Conservation (phyloP, 2,888 invertebrate genomes). For the Eupithecia subfuscata region DNA sequence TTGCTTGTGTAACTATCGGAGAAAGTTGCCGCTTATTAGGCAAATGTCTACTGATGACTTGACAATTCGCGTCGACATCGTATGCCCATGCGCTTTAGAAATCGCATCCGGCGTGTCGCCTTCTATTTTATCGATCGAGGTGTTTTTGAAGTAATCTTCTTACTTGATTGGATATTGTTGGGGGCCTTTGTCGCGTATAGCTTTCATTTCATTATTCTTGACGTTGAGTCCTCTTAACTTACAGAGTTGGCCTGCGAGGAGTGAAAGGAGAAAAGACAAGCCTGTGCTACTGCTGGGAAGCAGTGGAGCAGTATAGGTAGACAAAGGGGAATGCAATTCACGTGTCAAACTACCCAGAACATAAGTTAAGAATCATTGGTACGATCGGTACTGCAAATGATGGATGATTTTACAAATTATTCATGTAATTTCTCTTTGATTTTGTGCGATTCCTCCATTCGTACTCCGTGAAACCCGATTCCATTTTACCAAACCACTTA, state of each 20-base stretch:
- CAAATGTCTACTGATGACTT: conserved; percentile 44
- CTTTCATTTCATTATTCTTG: not conserved
- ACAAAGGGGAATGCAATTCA: not conserved
- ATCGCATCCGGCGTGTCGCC: conserved; percentile 33
- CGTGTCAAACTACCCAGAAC: not conserved
- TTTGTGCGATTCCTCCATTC: not conserved
- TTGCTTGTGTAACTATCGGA: conserved; percentile 47
- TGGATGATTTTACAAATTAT: not conserved
- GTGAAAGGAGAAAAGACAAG: not conserved
- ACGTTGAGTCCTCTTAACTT: conserved; percentile 4
- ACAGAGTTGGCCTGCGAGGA: not conserved
- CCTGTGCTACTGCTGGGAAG: too few relatives aligned
- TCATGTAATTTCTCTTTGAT: not conserved
- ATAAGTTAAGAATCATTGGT: not conserved
- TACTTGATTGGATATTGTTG: conserved; percentile 17
- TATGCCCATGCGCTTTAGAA: conserved; percentile 31
- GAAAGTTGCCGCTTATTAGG: conserved; percentile 43
- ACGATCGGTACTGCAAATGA: not conserved
- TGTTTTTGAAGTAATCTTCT: conserved; percentile 31
- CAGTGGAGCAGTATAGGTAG: not conserved
- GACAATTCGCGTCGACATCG: conserved; percentile 38
- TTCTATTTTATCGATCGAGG: conserved; percentile 20
- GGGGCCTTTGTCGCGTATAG: not conserved
- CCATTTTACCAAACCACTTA: conserved; percentile 12
- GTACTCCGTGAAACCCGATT: not conserved